Evolutionary conservation across 2,888 invertebrate genomes (phyloP).

Genomic region (Harpalus rufipes): DNA sequence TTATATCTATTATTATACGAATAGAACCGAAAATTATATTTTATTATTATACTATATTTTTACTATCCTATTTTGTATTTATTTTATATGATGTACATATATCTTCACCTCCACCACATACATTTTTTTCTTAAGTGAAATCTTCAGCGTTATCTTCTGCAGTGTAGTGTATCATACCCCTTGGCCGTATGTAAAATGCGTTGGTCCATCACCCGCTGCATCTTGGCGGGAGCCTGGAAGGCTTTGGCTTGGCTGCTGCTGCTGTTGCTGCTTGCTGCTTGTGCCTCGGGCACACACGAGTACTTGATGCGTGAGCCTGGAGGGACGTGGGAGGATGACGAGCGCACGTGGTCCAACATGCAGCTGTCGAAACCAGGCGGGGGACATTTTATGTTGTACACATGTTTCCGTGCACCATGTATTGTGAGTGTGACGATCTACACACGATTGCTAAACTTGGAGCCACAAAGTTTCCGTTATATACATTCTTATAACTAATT

Average conservation of each 20-base stretch:
- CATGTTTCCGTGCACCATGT: constrained; percentile 36
- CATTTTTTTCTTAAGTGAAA: too few relatives aligned
- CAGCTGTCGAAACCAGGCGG: constrained; percentile 57
- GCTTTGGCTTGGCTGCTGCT: too few relatives aligned
- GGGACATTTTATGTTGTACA: constrained; percentile 56
- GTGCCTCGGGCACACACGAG: neutral
- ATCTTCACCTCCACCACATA: too few relatives aligned
- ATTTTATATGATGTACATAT: too few relatives aligned
- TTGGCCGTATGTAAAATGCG: neutral
- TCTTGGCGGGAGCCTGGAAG: constrained; percentile 30
- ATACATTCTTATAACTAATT: too few relatives aligned
- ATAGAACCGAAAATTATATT: too few relatives aligned
- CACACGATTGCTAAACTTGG: neutral
- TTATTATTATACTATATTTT: too few relatives aligned
- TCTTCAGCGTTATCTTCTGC: too few relatives aligned
- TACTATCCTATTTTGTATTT: too few relatives aligned
- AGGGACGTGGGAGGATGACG: constrained; percentile 24
- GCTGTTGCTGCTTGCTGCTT: too few relatives aligned
- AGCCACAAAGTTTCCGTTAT: neutral
- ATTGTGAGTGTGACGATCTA: neutral
- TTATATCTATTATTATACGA: too few relatives aligned
- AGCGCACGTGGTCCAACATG: constrained; percentile 59
- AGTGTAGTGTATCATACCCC: too few relatives aligned
- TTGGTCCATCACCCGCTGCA: constrained; percentile 16
- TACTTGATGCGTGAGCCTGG: neutral